Evolutionary conservation across 2,888 invertebrate genomes (phyloP).

Genomic region (Anarsia innoxiella): DNA sequence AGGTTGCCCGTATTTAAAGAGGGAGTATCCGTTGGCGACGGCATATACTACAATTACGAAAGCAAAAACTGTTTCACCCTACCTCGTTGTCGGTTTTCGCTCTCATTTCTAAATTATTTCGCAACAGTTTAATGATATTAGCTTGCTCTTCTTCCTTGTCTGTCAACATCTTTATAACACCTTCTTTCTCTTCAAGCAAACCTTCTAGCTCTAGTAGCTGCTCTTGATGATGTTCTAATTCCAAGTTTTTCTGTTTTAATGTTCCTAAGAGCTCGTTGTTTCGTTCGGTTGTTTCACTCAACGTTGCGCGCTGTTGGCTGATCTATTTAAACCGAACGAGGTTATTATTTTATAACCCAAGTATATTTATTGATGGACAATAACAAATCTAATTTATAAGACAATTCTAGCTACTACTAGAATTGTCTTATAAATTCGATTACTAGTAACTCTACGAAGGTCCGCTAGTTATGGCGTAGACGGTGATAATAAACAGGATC

Average conservation of each 20-base stretch:
- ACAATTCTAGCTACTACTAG: too few species aligned
- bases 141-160: conserved; percentile 53
- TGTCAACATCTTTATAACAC: conserved; percentile 42
- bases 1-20: too few species aligned
- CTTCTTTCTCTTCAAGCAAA: conserved; percentile 38
- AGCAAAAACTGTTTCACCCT: too few species aligned
- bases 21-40: too few species aligned
- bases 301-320: conserved; percentile 40
- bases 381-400: too few species aligned
- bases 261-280: conserved; percentile 40
- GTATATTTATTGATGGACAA: too few species aligned
- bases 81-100: conserved; percentile 45
- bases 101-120: conserved; percentile 48
- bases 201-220: conserved; percentile 33
- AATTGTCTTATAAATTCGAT: too few species aligned
- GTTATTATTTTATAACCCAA: too few species aligned
- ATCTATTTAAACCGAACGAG: conserved; percentile 36
- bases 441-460: too few species aligned
- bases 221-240: conserved; percentile 33
- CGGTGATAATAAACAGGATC: too few species aligned
- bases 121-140: conserved; percentile 48
- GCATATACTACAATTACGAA: too few species aligned
- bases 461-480: too few species aligned
- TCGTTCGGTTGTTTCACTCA: conserved; percentile 36
- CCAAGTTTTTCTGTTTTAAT: conserved; percentile 40